A percentile compares a stretch with the other conserved stretches of the same genome.
phyloP scores from a whole-genome alignment of 2,888 invertebrate species.

The Nipponacmea schrenckii region DNA sequence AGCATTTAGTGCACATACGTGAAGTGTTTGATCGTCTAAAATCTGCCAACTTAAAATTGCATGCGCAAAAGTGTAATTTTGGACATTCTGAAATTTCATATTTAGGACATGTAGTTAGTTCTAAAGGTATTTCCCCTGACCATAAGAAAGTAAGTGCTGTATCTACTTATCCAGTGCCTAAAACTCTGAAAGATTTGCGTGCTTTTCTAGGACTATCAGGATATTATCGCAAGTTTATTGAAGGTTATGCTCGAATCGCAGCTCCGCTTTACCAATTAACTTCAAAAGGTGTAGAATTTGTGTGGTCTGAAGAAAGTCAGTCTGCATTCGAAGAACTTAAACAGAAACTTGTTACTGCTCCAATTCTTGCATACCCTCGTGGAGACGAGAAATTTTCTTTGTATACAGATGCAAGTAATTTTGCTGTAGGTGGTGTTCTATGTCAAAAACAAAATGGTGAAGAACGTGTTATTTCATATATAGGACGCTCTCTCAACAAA shows the following conservation, averaged over 20 bases:
- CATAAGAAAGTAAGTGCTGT: not conserved
- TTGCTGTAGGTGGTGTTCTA: conserved; percentile 17
- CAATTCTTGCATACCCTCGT: conserved; percentile 13
- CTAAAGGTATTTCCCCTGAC: conserved; percentile 1
- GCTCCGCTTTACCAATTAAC: conserved; percentile 12
- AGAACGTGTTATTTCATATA: not conserved
- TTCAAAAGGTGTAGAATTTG: conserved; percentile 17
- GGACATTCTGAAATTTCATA: not conserved
- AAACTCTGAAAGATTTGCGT: not conserved
- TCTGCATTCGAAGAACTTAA: conserved; percentile 9
- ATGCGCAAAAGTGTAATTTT: conserved; percentile 14
- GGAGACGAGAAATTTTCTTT: conserved; percentile 11
- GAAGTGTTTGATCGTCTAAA: conserved; percentile 10
- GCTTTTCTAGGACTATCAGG: not conserved
- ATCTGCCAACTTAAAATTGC: conserved; percentile 6
- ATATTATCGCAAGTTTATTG: conserved; percentile 2
- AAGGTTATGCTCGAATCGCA: conserved; percentile 6
- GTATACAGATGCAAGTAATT: conserved; percentile 16
- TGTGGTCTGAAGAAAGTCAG: conserved; percentile 15
- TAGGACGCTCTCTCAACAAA: conserved; percentile 12
- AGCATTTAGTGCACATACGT: not conserved
- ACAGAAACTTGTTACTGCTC: conserved; percentile 6
- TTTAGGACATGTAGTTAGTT: not conserved
- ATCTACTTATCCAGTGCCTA: not conserved
- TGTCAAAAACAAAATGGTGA: conserved; percentile 11